These are phyloP conservation scores for Eueremaeus valkanovi DNA, from an alignment of 2,888 invertebrate species.

Conservation along the genomic window DNA sequence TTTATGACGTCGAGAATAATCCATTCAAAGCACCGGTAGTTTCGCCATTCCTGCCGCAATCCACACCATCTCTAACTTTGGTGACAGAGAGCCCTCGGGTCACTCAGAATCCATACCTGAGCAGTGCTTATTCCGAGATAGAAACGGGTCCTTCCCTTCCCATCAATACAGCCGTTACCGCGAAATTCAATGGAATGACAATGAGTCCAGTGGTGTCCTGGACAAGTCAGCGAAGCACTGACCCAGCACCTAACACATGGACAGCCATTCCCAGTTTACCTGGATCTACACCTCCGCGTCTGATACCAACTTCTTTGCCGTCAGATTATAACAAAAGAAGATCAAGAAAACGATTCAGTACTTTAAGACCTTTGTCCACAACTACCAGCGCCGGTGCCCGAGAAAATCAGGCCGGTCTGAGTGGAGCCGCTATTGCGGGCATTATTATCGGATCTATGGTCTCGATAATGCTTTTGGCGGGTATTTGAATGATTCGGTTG, in stretches of 20 bases:
- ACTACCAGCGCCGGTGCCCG: neutral
- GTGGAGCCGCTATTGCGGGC: conserved; percentile 37
- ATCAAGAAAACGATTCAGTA: neutral
- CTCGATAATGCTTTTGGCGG: conserved; percentile 32
- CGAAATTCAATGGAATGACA: neutral
- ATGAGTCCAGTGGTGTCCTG: neutral
- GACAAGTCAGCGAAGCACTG: neutral
- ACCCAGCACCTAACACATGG: neutral
- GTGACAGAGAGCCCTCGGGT: neutral
- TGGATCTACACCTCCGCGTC: neutral
- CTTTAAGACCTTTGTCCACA: neutral
- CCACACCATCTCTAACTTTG: neutral
- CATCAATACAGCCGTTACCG: neutral
- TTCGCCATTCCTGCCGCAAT: neutral
- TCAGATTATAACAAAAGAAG: neutral
- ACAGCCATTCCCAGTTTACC: neutral
- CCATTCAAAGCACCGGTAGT: conserved; percentile 21
- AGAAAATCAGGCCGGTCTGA: neutral
- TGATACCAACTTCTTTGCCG: neutral
- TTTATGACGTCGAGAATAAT: conserved; percentile 37
- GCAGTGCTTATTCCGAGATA: neutral
- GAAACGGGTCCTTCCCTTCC: neutral
- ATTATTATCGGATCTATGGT: conserved; percentile 40
- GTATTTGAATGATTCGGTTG: conserved; percentile 13
- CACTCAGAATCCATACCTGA: conserved; percentile 3